These are phyloP conservation scores for Gobiocypris rarus DNA, from an alignment of 2,113 vertebrate species.

Conservation along the genomic window DNA sequence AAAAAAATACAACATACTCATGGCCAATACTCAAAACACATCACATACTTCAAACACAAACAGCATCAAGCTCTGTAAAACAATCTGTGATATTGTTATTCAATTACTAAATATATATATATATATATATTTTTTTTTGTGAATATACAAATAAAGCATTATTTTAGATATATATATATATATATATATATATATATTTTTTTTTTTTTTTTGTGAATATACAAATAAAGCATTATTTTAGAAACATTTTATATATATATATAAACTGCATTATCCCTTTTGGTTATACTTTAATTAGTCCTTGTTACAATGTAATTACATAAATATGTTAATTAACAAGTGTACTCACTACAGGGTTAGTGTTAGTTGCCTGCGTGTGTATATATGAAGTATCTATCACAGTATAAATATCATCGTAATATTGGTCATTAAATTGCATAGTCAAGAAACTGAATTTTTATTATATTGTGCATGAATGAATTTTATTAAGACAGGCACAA, in stretches of 20 bases:
- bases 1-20: constrained; percentile 2
- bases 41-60: not conserved
- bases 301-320: no score
- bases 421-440: not conserved
- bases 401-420: no score
- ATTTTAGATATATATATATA: no score
- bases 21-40: not conserved
- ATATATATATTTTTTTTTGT: no score
- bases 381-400: no score
- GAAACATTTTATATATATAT: not conserved
- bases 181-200: no score
- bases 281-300: not conserved
- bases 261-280: no score
- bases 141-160: no score
- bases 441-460: not conserved
- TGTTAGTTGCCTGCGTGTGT: no score
- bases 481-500: not conserved
- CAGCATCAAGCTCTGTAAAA: not conserved
- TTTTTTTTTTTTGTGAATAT: no score
- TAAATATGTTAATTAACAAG: no score
- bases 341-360: no score
- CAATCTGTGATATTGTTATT: not conserved
- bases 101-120: not conserved
- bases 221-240: not conserved
- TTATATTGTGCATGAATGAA: not conserved